phyloP scores from a whole-genome alignment of 2,797 vertebrate species.

The Channa striata region DNA sequence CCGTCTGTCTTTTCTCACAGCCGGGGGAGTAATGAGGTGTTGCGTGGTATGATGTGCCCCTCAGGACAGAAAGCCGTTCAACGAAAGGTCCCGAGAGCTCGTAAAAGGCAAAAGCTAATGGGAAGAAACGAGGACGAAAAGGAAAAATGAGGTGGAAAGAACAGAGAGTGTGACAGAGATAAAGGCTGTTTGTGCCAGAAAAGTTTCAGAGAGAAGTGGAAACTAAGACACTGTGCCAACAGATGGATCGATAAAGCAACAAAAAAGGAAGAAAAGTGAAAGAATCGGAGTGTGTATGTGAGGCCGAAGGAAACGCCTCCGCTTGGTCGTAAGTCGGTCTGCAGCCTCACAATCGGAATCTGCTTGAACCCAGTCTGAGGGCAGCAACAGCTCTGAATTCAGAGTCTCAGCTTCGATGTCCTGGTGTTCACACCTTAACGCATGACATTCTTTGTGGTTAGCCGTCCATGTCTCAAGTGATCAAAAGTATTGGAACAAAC shows the following conservation, averaged over 20 bases:
- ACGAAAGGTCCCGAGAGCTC: slow-evolving; percentile 35
- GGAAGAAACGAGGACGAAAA: slow-evolving; percentile 29
- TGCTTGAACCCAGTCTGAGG: too few relatives aligned
- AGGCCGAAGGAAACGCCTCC: background rate
- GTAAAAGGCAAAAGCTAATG: slow-evolving; percentile 36
- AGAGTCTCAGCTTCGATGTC: too few relatives aligned
- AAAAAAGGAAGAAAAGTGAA: slow-evolving; percentile 27
- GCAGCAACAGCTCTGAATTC: too few relatives aligned
- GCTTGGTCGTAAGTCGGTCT: background rate
- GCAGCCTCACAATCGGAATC: too few relatives aligned
- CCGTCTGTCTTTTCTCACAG: slow-evolving; percentile 55
- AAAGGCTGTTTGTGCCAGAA: slow-evolving; percentile 1
- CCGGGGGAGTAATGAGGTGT: slow-evolving; percentile 63
- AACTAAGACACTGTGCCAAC: slow-evolving; percentile 1
- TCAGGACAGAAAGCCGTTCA: slow-evolving; percentile 41
- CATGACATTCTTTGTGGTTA: too few relatives aligned
- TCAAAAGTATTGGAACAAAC: too few relatives aligned
- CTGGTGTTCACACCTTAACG: too few relatives aligned
- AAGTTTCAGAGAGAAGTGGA: slow-evolving; percentile 6
- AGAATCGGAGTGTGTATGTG: background rate
- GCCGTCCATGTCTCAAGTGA: too few relatives aligned
- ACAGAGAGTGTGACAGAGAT: background rate
- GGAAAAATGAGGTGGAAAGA: background rate
- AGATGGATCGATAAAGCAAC: slow-evolving; percentile 35
- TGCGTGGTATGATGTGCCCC: slow-evolving; percentile 50